These are phyloP conservation scores for Drosophila yakuba DNA, from an alignment of 1,140 invertebrate genomes.

Conservation along the genomic window DNA sequence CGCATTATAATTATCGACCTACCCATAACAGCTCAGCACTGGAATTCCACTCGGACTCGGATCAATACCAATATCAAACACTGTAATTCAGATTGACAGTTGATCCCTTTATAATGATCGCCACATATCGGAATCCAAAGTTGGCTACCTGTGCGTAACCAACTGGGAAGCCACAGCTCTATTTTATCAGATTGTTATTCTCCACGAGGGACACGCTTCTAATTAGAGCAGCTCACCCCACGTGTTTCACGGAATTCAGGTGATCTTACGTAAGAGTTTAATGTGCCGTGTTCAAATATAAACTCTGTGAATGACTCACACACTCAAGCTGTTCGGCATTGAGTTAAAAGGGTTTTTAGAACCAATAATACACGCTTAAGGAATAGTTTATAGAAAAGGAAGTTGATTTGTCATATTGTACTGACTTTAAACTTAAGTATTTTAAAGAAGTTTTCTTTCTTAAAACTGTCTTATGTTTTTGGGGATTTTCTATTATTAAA, in stretches of 20 bases:
- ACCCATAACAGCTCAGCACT: constrained; percentile 39
- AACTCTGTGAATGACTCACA: background rate
- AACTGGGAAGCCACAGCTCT: constrained; percentile 20
- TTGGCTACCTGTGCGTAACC: constrained; percentile 46
- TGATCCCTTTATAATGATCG: constrained; percentile 48
- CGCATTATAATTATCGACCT: constrained; percentile 65
- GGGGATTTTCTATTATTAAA: no score
- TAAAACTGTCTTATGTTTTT: no score
- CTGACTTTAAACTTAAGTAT: no score
- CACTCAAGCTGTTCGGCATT: no score
- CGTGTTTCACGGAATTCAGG: background rate
- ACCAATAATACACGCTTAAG: no score
- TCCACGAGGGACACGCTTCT: constrained; percentile 20
- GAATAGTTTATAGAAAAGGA: no score
- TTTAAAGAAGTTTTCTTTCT: no score
- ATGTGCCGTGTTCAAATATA: no score
- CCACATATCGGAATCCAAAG: constrained; percentile 9
- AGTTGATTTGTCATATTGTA: no score
- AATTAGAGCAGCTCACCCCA: constrained; percentile 28
- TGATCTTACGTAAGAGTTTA: background rate
- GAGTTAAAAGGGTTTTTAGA: no score
- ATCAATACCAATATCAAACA: constrained; percentile 12
- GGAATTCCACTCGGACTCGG: constrained; percentile 39
- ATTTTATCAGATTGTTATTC: constrained; percentile 39
- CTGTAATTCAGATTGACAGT: constrained; percentile 46